Conservation (phyloP, 2,113 vertebrate species). For the Sterrhoptilus dennistouni region DNA sequence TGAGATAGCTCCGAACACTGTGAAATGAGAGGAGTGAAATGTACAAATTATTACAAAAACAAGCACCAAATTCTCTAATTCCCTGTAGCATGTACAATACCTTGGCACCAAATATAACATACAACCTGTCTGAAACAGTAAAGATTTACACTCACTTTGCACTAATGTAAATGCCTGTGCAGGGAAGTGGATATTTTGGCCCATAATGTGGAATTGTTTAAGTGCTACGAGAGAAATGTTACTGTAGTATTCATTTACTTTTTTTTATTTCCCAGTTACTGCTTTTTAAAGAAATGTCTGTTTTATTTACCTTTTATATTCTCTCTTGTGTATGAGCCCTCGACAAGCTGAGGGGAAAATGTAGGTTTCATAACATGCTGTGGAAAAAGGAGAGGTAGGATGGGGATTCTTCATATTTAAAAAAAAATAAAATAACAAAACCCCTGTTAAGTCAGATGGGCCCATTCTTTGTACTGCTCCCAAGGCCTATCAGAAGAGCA, state of each 20-base stretch:
- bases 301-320: background rate
- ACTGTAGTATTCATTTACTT: background rate
- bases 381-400: background rate
- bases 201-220: background rate
- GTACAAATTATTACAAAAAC: background rate
- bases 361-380: background rate
- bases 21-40: background rate
- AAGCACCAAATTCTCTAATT: background rate
- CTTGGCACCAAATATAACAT: background rate
- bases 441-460: background rate
- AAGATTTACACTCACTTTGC: background rate
- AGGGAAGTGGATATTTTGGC: background rate
- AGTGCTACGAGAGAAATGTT: background rate
- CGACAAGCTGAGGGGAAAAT: background rate
- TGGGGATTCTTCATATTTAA: background rate
- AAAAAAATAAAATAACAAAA: background rate
- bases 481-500: constrained; percentile 44
- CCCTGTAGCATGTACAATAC: background rate
- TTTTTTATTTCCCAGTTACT: background rate
- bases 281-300: background rate
- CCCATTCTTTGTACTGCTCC: constrained; percentile 52
- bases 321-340: background rate
- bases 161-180: background rate
- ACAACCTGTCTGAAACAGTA: background rate
- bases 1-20: background rate